Evolutionary conservation across 2,888 invertebrate genomes (phyloP).

Genomic region (Leptinotarsa haldemani): DNA sequence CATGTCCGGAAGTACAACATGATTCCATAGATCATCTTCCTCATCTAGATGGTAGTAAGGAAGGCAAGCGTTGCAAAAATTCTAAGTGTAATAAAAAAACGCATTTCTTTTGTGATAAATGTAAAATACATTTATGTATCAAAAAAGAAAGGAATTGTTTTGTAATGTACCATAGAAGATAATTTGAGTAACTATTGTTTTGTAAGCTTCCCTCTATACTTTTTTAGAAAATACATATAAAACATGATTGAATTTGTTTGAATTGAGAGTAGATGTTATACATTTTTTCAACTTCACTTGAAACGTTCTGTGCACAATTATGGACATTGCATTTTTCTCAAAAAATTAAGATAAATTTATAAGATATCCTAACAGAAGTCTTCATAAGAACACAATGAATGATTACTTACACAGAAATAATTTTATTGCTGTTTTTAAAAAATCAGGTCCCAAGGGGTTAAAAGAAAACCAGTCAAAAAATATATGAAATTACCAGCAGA

Average conservation of each 20-base stretch:
- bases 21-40: slow-evolving; percentile 13
- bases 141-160: slow-evolving; percentile 1
- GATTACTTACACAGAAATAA: no score
- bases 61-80: slow-evolving; percentile 13
- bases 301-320: slow-evolving; percentile 16
- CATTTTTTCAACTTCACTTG: slow-evolving; percentile 8
- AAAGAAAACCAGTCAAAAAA: no score
- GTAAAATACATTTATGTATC: neutral
- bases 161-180: slow-evolving; percentile 5
- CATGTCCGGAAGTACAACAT: neutral
- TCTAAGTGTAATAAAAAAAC: slow-evolving; percentile 7
- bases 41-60: slow-evolving; percentile 5
- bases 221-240: slow-evolving; percentile 3
- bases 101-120: slow-evolving; percentile 11
- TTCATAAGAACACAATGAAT: slow-evolving; percentile 19
- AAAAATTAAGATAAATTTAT: slow-evolving; percentile 13
- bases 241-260: slow-evolving; percentile 5
- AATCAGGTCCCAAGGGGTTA: no score
- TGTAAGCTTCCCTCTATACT: slow-evolving; percentile 5
- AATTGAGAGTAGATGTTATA: neutral
- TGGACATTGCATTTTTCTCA: slow-evolving; percentile 12
- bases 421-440: no score
- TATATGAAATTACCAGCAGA: no score
- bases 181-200: slow-evolving; percentile 5
- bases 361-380: slow-evolving; percentile 11